A percentile compares a stretch with the other conserved stretches of the same genome.
phyloP scores from a whole-genome alignment of 2,113 vertebrate species.

The Excalfactoria chinensis region DNA sequence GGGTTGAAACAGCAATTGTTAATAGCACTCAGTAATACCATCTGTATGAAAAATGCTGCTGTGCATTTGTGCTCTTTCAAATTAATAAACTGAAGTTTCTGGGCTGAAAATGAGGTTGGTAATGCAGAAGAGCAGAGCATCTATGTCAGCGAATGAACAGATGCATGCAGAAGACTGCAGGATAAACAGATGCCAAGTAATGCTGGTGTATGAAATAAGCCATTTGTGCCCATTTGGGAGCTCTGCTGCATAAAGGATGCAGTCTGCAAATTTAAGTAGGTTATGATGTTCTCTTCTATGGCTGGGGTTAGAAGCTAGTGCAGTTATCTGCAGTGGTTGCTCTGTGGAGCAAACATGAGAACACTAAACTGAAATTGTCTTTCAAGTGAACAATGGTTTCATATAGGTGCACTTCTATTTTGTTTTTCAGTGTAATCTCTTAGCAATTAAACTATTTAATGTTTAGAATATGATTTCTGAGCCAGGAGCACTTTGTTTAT shows the following conservation, averaged over 20 bases:
- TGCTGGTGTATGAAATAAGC: neutral
- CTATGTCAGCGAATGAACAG: slow-evolving; percentile 15
- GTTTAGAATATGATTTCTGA: slow-evolving; percentile 4
- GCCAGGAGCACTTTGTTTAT: slow-evolving; percentile 5
- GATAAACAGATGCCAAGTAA: slow-evolving; percentile 21
- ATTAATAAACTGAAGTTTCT: neutral
- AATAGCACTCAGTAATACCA: neutral
- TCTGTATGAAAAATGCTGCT: neutral
- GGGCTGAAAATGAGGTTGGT: neutral
- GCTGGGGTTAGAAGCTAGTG: slow-evolving; percentile 14
- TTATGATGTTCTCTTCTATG: slow-evolving; percentile 36
- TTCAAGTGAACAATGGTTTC: neutral
- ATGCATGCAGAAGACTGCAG: slow-evolving; percentile 8
- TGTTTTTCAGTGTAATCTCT: slow-evolving; percentile 24
- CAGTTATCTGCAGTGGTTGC: slow-evolving; percentile 11
- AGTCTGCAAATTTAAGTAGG: slow-evolving; percentile 23
- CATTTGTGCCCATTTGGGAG: slow-evolving; percentile 25
- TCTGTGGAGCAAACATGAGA: neutral
- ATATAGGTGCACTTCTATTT: neutral
- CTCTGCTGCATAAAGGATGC: slow-evolving; percentile 18
- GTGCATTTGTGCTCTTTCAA: neutral
- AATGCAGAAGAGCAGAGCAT: slow-evolving; percentile 1
- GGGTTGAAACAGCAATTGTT: slow-evolving; percentile 5
- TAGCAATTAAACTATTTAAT: slow-evolving; percentile 43
- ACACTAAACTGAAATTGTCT: neutral